These are phyloP conservation scores for Aplysina aerophoba DNA, from an alignment of 37 sponge, comb jelly and placozoan genomes.

Conservation along the genomic window DNA sequence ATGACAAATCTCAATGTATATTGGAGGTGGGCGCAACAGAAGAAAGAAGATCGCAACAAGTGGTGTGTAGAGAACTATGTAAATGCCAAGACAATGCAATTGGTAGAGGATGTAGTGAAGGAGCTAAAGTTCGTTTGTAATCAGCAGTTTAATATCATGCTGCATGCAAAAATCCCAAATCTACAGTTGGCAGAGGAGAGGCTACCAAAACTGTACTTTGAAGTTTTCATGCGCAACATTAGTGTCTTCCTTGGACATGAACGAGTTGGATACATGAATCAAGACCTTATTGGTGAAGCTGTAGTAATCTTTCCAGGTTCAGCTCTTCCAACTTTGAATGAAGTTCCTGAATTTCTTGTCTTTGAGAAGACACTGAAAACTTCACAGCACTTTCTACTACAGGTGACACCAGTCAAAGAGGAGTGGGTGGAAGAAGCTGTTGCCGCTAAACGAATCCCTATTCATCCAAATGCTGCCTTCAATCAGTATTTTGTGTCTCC, in stretches of 20 bases:
- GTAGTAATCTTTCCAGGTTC: conserved; percentile 62
- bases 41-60: conserved; percentile 38
- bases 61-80: conserved; percentile 77
- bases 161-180: neutral
- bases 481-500: conserved; percentile 35
- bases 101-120: conserved; percentile 59
- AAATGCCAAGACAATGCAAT: conserved; percentile 73
- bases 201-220: conserved; percentile 53
- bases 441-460: conserved; percentile 9
- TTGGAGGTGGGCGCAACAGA: conserved; percentile 35
- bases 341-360: conserved; percentile 42
- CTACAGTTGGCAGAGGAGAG: conserved; percentile 35
- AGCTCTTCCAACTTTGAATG: conserved; percentile 40
- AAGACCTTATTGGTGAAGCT: conserved; percentile 11
- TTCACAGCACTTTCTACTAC: conserved; percentile 62
- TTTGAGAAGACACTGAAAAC: conserved; percentile 76
- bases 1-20: conserved; percentile 59
- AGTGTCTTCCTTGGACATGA: conserved; percentile 60
- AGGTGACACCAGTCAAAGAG: conserved; percentile 60
- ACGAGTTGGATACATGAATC: conserved; percentile 57
- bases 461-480: conserved; percentile 36
- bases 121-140: conserved; percentile 45
- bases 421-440: conserved; percentile 78
- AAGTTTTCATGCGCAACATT: conserved; percentile 50
- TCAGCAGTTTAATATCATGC: neutral